phyloP scores from a whole-genome alignment of 2,113 vertebrate species.

The Pseudopodoces humilis region DNA sequence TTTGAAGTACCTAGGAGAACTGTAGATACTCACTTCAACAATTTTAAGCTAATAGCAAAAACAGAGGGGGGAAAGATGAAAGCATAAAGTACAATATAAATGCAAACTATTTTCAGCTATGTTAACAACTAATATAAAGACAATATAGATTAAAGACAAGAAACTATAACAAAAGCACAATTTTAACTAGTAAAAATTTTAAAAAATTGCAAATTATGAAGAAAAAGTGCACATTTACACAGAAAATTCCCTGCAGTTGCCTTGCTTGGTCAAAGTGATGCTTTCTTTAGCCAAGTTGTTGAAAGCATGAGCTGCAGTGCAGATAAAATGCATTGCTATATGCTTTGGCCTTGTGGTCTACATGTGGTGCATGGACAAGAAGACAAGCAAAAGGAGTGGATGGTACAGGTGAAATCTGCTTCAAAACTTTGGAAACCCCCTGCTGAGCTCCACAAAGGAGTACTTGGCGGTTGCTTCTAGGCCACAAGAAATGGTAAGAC shows the following conservation, averaged over 20 bases:
- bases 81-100: neutral
- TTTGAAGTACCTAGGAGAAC: neutral
- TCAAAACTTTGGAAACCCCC: neutral
- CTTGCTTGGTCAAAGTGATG: neutral
- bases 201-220: neutral
- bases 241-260: neutral
- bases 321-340: neutral
- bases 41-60: neutral
- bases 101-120: neutral
- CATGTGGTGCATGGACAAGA: neutral
- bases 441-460: neutral
- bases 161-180: neutral
- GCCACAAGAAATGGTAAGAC: neutral
- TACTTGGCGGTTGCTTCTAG: neutral
- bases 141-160: neutral
- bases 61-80: accelerated
- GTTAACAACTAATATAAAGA: neutral
- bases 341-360: neutral
- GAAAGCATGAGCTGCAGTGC: neutral
- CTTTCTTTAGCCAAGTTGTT: neutral
- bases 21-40: neutral
- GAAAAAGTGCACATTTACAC: neutral
- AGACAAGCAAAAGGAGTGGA: neutral
- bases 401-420: neutral
- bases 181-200: neutral